A percentile compares a stretch with the other conserved stretches of the same genome.
Conservation (phyloP, 2,113 vertebrate species). For the Mirounga angustirostris region DNA sequence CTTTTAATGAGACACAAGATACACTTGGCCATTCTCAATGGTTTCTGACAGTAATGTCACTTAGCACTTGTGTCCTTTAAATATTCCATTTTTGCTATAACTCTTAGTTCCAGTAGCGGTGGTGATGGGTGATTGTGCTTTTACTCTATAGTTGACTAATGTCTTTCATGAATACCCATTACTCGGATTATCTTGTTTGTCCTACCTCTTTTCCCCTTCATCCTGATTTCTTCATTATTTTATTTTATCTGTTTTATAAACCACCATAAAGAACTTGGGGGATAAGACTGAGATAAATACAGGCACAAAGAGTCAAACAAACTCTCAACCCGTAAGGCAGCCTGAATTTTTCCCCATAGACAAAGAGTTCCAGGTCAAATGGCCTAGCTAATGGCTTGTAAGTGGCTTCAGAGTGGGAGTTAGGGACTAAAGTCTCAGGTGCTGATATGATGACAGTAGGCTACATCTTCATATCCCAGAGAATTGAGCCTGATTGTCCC, state of each 20-base stretch:
- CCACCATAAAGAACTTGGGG: conserved; percentile 1
- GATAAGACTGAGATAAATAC: conserved; percentile 27
- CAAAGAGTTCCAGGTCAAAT: not conserved
- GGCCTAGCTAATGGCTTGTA: conserved; percentile 42
- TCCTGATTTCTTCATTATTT: not conserved
- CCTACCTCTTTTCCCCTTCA: not conserved
- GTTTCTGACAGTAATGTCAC: not conserved
- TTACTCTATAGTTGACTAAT: not conserved
- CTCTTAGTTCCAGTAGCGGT: not conserved
- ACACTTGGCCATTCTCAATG: not conserved
- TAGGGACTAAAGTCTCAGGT: conserved; percentile 36
- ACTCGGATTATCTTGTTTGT: conserved; percentile 5
- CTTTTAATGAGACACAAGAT: not conserved
- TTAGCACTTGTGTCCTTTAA: not conserved
- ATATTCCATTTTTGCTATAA: not conserved
- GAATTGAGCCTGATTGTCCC: not conserved
- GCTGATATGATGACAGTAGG: conserved; percentile 47
- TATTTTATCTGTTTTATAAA: conserved; percentile 23
- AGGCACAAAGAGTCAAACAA: not conserved
- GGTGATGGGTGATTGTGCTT: not conserved
- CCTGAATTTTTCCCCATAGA: not conserved
- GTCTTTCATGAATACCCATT: not conserved
- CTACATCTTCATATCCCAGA: not conserved
- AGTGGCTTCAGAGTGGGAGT: conserved; percentile 36
- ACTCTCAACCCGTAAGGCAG: not conserved